phyloP scores from a whole-genome alignment of 2,113 vertebrate species.

The Ammospiza caudacuta region DNA sequence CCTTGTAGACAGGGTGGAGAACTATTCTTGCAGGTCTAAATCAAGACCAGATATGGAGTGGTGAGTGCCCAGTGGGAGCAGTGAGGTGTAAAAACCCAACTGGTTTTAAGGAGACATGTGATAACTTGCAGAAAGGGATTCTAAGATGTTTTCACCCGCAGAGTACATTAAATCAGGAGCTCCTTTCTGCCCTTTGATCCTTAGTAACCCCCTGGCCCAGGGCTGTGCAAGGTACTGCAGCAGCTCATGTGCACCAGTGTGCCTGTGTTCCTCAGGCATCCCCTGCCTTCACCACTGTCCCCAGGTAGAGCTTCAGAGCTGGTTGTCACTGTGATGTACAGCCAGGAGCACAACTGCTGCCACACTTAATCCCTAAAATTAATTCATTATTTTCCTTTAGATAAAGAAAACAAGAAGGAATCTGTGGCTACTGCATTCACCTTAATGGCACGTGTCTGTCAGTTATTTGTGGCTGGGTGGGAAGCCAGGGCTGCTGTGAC shows the following conservation, averaged over 20 bases:
- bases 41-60: accelerated
- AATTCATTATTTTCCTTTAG: neutral
- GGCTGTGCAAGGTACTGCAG: neutral
- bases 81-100: neutral
- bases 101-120: neutral
- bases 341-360: neutral
- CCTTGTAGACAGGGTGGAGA: neutral
- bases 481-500: neutral
- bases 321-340: neutral
- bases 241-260: neutral
- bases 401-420: neutral
- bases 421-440: neutral
- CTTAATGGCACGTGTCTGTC: neutral
- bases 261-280: accelerated
- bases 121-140: neutral
- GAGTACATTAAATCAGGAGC: neutral
- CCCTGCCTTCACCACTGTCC: neutral
- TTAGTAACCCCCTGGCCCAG: neutral
- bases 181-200: neutral
- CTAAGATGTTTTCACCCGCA: neutral
- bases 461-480: neutral
- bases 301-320: neutral
- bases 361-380: neutral
- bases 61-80: neutral
- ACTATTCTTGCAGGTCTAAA: neutral